Evolutionary conservation across 2,888 invertebrate species (phyloP), one percentile per base, ranked within the genome.

Genomic region (Heliconius ethilla): DNA sequence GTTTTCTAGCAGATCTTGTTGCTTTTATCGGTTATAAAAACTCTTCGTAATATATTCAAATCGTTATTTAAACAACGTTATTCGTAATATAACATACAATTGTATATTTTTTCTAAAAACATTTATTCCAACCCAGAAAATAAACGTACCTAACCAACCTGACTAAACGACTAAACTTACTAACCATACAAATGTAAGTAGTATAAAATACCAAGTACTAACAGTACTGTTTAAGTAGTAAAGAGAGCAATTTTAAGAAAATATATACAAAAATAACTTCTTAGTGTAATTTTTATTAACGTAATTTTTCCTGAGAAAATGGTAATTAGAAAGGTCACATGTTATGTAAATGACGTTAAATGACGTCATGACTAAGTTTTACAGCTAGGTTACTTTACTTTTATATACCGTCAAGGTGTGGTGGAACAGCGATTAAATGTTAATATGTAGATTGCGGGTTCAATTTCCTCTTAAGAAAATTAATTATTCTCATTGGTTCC

Each of bases 321-420:
- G 59, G 45, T 76, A 70, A 70, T 70, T 29, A 76, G 40, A 33
- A 40, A 62, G 69, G 70, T 25, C 27, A 55, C 18, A 33, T 22
- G 62, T 69, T 29, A 62, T 15, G 59, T 45, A 70, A 69, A 62
- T 70, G 63, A 55, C 70, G 27, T 76, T 69, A 62, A 69, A 55
- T 75, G 70, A 76, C 70, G 70, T 70, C 75, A 70, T 45, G 29
- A 70, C 62, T 13, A 70, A 59, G 59, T 59, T 10, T 59, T 10
- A 9, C n/a, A 10, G n/a, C 22, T 59, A 10, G 10, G 59, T 59
- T n/a, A n/a, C 11, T 40, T 40, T 40, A 59, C 59, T 59, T n/a
- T 3, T n/a, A n/a, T 10, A 51, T 3, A 3, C 59, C n/a, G n/a
- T 3, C n/a, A 10, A 18, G 59, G 59, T 10, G 59, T 59, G n/a